Base-by-base conservation (phyloP, 2,888 invertebrate species). In the Drosophila prolongata region DNA sequence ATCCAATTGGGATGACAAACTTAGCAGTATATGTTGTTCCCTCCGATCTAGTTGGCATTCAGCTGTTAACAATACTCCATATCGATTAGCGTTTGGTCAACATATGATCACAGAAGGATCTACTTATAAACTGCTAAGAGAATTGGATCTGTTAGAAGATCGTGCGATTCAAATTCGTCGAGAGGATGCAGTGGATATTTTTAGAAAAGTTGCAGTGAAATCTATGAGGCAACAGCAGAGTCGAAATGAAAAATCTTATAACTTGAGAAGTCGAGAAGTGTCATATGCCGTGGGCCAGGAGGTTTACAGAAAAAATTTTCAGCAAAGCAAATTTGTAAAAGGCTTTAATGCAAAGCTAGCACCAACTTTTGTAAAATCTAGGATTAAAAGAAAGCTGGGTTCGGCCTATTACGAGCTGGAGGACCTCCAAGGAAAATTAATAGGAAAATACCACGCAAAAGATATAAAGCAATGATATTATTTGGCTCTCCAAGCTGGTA, bases 41-140 rank as follows among this genome's bases (percentile, higher is more conserved):
- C 16, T 69, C 6, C 64, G 67, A 4, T 30, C 55, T 6, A 55
- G 16, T 30, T 42, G 27, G 34, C 55, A 55, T 55, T 14, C 43
- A 11, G 55, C 43, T 6, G 34, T 35, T 8, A 34, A 43, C 11
- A 42, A 27, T 42, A 66, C 59, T 11, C 67, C 62, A 9, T 71
- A 70, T 37, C 55, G 59, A 4, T 40, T 66, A 2, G 44, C 65
- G 4, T 75, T 70, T 42, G 70, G 74, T 6, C 72, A 65, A 16
- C 50, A 72, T 24, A 75, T 75, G 64, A 10, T 55, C 10, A 35
- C 55, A 6, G 19, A 34, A 6, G 55, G 55, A 10, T 43, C 42
- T 8, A 19, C 16, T 1, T 55, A 55, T 55, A 27, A 43, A 10
- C 19, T 44, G 11, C 30, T 55, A 6, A 24, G 43, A 16, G 34